Base-by-base conservation (phyloP, 2,113 vertebrate species). In the Gadus chalcogrammus region DNA sequence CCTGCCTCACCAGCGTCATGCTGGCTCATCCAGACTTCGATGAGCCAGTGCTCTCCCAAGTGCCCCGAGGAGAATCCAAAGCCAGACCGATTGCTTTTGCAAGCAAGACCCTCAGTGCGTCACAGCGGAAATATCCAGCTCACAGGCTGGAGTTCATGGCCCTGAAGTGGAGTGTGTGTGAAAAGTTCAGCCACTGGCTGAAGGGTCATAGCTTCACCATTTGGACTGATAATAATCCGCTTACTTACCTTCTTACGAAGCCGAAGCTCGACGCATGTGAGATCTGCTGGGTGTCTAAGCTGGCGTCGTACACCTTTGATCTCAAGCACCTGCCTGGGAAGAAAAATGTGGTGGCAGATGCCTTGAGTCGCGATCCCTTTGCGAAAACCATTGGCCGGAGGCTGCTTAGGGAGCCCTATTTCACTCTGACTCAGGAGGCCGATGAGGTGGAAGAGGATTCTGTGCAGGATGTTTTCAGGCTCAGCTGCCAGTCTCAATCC, bases 151-250 rank as follows among this genome's bases (percentile, higher is more conserved):
- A 79, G 58, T 75, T 81, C 35, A n/a, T 70, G 52, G 76, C 64
- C 16, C 0, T 70, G 52, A 81, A 71, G 18, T 81, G 75, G 75
- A 71, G 66, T 61, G 65, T 64, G 5, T 67, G 61, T 59, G 64
- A 74, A 8, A 75, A 61, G 61, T 75, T 55, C 18, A 65, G 35
- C 65, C 22, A 79, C 17, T 71, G 69, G 77, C 17, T 72, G 0
- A 79, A 78, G 27, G 67, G 62, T 3, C 56, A 48, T 27, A 64
- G 35, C 5, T 71, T 64, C 13, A 52, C 61, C 16, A 42, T 70
- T 3, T 70, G 69, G 60, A 63, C 60, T 16, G 16, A 73, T 28
- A 67, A 73, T 35, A 68, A 63, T 20, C 65, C 59, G 16, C 28
- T 68, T 22, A 68, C 62, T 28, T 75, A 69, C 60, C 48, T 77